phyloP scores from a whole-genome alignment of 2,113 vertebrate genomes.

The Pituophis catenifer region DNA sequence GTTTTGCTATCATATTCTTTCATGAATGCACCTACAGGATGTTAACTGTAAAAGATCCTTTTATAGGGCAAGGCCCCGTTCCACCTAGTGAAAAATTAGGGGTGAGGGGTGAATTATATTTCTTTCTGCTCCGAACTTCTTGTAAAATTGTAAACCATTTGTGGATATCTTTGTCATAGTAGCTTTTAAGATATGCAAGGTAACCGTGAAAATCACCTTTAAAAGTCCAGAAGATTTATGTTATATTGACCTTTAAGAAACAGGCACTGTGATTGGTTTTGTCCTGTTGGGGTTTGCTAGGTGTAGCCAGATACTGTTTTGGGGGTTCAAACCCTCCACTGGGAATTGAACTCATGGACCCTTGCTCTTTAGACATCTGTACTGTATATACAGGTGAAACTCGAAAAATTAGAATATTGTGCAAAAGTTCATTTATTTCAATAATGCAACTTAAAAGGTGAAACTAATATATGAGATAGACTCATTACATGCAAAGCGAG shows the following conservation, averaged over 20 bases:
- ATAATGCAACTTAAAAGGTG: too few relatives aligned
- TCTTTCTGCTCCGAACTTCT: conserved; percentile 24
- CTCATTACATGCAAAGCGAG: too few relatives aligned
- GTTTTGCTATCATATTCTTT: not conserved
- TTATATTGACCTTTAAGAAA: not conserved
- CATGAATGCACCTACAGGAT: not conserved
- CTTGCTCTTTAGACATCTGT: not conserved
- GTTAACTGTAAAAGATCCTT: not conserved
- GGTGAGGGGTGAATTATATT: not conserved
- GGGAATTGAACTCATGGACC: not conserved
- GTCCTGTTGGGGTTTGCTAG: not conserved
- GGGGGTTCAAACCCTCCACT: too few relatives aligned
- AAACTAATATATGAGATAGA: too few relatives aligned
- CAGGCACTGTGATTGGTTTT: not conserved
- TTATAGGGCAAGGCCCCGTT: too few relatives aligned
- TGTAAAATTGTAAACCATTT: conserved; percentile 30
- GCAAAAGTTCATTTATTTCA: too few relatives aligned
- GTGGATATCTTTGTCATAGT: conserved; percentile 60
- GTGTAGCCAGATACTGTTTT: not conserved
- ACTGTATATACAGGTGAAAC: not conserved
- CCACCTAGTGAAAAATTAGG: not conserved
- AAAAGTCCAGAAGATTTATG: conserved; percentile 42
- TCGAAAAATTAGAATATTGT: too few relatives aligned
- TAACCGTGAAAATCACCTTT: conserved; percentile 38
- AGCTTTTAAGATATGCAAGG: conserved; percentile 40